Conservation (phyloP, 2,797 vertebrate genomes). For the Pseudopleuronectes americanus region DNA sequence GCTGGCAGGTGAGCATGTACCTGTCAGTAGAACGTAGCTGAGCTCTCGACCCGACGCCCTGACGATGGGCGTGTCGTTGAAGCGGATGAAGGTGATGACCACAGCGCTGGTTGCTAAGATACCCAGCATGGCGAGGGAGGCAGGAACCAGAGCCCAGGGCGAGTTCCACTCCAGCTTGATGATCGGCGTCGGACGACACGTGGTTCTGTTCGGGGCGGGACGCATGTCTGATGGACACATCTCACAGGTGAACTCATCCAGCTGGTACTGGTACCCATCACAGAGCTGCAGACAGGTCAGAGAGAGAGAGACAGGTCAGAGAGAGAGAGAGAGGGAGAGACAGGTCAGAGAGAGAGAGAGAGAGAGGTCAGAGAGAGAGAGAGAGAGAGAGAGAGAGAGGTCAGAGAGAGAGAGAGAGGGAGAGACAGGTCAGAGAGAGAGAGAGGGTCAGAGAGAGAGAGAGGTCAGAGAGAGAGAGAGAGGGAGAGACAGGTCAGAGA, state of each 20-base stretch:
- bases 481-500: too few relatives aligned
- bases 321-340: background rate
- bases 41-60: slow-evolving; percentile 90
- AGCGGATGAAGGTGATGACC: slow-evolving; percentile 85
- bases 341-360: too few relatives aligned
- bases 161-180: slow-evolving; percentile 91
- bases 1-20: slow-evolving; percentile 44
- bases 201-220: slow-evolving; percentile 85
- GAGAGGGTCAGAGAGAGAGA: too few relatives aligned
- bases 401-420: too few relatives aligned
- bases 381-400: too few relatives aligned
- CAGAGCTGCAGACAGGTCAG: slow-evolving; percentile 77
- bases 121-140: slow-evolving; percentile 88
- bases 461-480: too few relatives aligned
- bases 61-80: slow-evolving; percentile 92
- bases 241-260: slow-evolving; percentile 88
- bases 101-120: slow-evolving; percentile 85
- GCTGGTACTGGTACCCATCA: slow-evolving; percentile 90
- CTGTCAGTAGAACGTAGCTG: slow-evolving; percentile 90
- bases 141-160: slow-evolving; percentile 87
- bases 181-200: slow-evolving; percentile 88
- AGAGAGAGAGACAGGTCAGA: background rate
- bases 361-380: too few relatives aligned
- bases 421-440: too few relatives aligned
- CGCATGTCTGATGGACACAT: slow-evolving; percentile 88